These are phyloP conservation scores for Sinotaia quadrata DNA, from an alignment of 2,888 invertebrate species.

Conservation along the genomic window DNA sequence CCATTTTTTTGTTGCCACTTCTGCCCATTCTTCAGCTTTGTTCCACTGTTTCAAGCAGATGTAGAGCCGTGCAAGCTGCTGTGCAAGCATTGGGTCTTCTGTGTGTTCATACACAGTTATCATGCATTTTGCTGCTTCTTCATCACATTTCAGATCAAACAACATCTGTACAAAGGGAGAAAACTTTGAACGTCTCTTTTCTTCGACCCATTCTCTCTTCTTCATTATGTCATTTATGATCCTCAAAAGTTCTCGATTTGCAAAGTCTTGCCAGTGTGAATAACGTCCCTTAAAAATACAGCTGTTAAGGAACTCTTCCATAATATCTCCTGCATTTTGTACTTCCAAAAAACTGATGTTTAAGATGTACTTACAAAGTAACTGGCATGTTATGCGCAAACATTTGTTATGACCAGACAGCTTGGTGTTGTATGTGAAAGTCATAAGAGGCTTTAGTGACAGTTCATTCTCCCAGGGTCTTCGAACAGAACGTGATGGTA, in stretches of 20 bases:
- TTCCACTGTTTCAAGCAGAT: slow-evolving; percentile 39
- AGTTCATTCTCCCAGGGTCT: not conserved
- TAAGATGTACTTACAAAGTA: slow-evolving; percentile 26
- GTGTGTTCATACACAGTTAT: slow-evolving; percentile 34
- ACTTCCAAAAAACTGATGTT: slow-evolving; percentile 1
- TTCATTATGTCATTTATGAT: slow-evolving; percentile 15
- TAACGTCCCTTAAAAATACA: not conserved
- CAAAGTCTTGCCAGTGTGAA: slow-evolving; percentile 9
- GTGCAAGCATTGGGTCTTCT: slow-evolving; percentile 41
- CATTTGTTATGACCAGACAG: slow-evolving; percentile 15
- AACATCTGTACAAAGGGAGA: slow-evolving; percentile 39
- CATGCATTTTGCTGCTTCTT: slow-evolving; percentile 34
- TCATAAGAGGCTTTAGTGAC: slow-evolving; percentile 3
- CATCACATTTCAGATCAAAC: slow-evolving; percentile 31
- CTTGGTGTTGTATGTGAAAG: not conserved
- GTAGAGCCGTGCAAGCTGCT: slow-evolving; percentile 44
- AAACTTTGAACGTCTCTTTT: slow-evolving; percentile 33
- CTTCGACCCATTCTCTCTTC: slow-evolving; percentile 4
- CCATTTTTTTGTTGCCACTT: slow-evolving; percentile 36
- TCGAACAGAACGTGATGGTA: not conserved
- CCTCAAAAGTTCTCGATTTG: slow-evolving; percentile 6
- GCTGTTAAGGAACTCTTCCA: slow-evolving; percentile 15
- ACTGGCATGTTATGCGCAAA: slow-evolving; percentile 19
- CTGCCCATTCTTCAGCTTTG: slow-evolving; percentile 38
- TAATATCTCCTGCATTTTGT: not conserved